Conservation (phyloP, 2,888 invertebrate genomes). For the Willowsia nigromaculata region DNA sequence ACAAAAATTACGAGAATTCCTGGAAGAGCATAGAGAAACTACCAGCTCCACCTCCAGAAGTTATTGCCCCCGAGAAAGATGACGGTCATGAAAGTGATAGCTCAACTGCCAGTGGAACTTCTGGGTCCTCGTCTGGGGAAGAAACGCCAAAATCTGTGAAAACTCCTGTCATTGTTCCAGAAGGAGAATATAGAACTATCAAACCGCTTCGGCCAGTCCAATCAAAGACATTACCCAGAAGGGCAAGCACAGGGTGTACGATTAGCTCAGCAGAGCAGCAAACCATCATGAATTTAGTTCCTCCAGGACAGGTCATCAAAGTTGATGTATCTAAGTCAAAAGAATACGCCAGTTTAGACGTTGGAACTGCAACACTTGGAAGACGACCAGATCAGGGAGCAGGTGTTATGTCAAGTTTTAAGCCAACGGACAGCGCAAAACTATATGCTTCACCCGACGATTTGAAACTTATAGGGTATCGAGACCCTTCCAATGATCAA, state of each 20-base stretch:
- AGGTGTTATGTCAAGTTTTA: slow-evolving; percentile 90
- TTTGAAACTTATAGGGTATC: slow-evolving; percentile 86
- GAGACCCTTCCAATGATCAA: slow-evolving; percentile 76
- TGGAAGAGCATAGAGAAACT: slow-evolving; percentile 79
- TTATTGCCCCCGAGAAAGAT: slow-evolving; percentile 77
- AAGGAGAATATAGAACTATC: slow-evolving; percentile 78
- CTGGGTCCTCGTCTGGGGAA: slow-evolving; percentile 69
- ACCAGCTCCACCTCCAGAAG: slow-evolving; percentile 69
- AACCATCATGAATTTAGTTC: slow-evolving; percentile 78
- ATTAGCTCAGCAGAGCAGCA: slow-evolving; percentile 78
- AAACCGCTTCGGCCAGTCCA: slow-evolving; percentile 79
- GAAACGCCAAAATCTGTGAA: slow-evolving; percentile 75
- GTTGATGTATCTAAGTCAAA: slow-evolving; percentile 83
- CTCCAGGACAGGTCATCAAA: slow-evolving; percentile 82
- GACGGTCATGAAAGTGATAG: slow-evolving; percentile 79
- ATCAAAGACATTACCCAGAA: slow-evolving; percentile 77
- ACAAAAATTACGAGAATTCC: slow-evolving; percentile 79
- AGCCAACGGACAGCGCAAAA: slow-evolving; percentile 91
- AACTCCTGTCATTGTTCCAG: slow-evolving; percentile 74
- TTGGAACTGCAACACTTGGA: slow-evolving; percentile 67
- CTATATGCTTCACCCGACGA: slow-evolving; percentile 94
- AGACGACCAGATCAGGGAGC: slow-evolving; percentile 70
- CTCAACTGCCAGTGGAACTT: slow-evolving; percentile 72
- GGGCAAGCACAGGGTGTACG: slow-evolving; percentile 78
- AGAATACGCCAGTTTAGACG: slow-evolving; percentile 80